A percentile compares a stretch with the other conserved stretches of the same genome.
These are phyloP conservation scores for Rhodeus uyekii DNA, from an alignment of 2,797 vertebrate genomes.

Conservation along the genomic window DNA sequence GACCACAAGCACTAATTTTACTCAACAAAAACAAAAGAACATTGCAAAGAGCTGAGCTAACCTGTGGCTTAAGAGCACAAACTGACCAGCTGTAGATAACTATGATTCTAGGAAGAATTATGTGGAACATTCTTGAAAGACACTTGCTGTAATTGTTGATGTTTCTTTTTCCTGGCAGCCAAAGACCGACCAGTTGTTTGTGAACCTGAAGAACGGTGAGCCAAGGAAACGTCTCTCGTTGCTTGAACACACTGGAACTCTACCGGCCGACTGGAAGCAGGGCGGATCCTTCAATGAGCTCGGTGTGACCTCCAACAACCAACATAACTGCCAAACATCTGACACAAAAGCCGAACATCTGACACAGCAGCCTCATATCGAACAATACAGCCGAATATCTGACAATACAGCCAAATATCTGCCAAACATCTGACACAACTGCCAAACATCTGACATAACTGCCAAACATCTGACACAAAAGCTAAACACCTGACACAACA, in stretches of 20 bases:
- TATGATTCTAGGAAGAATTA: background rate
- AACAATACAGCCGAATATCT: too few relatives aligned
- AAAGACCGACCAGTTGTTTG: constrained; percentile 86
- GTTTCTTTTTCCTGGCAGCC: constrained; percentile 67
- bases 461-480: too few relatives aligned
- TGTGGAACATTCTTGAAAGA: background rate
- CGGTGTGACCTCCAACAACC: constrained; percentile 69
- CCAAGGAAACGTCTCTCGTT: constrained; percentile 77
- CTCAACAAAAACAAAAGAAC: background rate
- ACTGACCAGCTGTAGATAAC: background rate
- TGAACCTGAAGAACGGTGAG: constrained; percentile 84
- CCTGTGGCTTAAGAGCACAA: background rate
- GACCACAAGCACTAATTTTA: background rate
- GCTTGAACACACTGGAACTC: constrained; percentile 82
- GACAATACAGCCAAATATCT: too few relatives aligned
- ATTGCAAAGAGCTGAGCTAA: background rate
- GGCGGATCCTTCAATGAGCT: constrained; percentile 88
- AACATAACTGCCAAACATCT: too few relatives aligned
- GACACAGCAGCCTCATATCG: too few relatives aligned
- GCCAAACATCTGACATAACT: too few relatives aligned
- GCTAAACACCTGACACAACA: too few relatives aligned
- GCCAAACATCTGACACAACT: too few relatives aligned
- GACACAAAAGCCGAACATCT: too few relatives aligned
- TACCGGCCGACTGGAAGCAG: constrained; percentile 94
- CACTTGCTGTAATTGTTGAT: background rate